A percentile compares a stretch with the other conserved stretches of the same genome.
Evolutionary conservation across 2,888 invertebrate genomes (phyloP).

Genomic region (Dicyrtoma fusca): DNA sequence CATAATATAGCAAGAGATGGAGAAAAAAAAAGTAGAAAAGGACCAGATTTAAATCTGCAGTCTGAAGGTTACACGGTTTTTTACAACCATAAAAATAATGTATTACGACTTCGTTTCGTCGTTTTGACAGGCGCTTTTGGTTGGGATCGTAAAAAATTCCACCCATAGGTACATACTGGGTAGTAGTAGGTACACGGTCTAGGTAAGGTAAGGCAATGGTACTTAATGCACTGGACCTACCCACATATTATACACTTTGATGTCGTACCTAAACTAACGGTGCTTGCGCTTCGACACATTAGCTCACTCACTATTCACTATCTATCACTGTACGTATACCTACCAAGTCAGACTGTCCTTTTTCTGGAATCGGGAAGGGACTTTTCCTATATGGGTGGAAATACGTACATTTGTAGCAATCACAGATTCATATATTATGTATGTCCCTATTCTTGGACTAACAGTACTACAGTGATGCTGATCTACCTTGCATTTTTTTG

Average conservation of each 20-base stretch:
- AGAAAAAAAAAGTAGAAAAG: slow-evolving; percentile 6
- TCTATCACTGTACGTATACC: too few species aligned
- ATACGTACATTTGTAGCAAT: too few species aligned
- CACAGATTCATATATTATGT: too few species aligned
- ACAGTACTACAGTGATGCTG: too few species aligned
- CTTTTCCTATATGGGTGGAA: too few species aligned
- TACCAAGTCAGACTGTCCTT: slow-evolving; percentile 11
- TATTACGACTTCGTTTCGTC: slow-evolving; percentile 13
- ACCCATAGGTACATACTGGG: slow-evolving; percentile 1
- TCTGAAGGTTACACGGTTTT: slow-evolving; percentile 18
- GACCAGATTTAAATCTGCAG: not conserved
- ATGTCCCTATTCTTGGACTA: too few species aligned
- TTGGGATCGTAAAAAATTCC: slow-evolving; percentile 21
- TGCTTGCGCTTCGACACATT: too few species aligned
- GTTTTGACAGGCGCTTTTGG: slow-evolving; percentile 18
- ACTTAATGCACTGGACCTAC: too few species aligned
- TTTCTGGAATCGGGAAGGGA: slow-evolving; percentile 19
- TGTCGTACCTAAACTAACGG: too few species aligned
- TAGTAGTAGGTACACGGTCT: not conserved
- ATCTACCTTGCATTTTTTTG: too few species aligned
- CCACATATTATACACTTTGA: too few species aligned
- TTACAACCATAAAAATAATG: slow-evolving; percentile 24
- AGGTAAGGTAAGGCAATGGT: not conserved
- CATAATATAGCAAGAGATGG: not conserved
- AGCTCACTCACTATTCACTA: too few species aligned